A percentile compares a stretch with the other conserved stretches of the same genome.
phyloP scores from a whole-genome alignment of 2,797 vertebrate genomes.

The Rousettus madagascariensis region DNA sequence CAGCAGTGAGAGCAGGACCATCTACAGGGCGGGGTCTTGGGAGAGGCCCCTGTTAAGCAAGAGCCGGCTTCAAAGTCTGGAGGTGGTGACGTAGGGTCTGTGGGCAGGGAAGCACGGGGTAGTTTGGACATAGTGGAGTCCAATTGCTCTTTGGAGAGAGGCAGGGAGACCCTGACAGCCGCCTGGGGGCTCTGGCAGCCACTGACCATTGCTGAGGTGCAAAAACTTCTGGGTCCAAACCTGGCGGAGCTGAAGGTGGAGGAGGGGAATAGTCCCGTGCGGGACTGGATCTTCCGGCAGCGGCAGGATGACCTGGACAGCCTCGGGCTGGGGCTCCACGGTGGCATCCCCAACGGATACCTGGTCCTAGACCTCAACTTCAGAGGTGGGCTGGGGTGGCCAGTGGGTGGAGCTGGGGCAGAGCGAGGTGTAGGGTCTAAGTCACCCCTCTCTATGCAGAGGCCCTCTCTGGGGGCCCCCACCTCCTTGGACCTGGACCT shows the following conservation, averaged over 20 bases:
- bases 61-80: neutral
- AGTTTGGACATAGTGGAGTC: neutral
- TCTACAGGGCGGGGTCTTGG: neutral
- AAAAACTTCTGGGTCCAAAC: slow-evolving; percentile 78
- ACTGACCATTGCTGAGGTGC: slow-evolving; percentile 72
- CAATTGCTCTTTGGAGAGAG: neutral
- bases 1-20: neutral
- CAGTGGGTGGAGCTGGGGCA: neutral
- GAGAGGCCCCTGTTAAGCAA: rapidly evolving
- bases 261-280: neutral
- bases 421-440: neutral
- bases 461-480: neutral
- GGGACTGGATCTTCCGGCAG: slow-evolving; percentile 76
- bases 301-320: slow-evolving; percentile 75
- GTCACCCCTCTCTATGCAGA: neutral
- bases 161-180: neutral
- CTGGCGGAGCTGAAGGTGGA: slow-evolving; percentile 16
- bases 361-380: slow-evolving; percentile 15
- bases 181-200: slow-evolving; percentile 56
- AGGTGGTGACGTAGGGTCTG: neutral
- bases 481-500: neutral
- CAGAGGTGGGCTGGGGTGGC: slow-evolving; percentile 24
- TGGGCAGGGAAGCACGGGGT: neutral
- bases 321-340: slow-evolving; percentile 64
- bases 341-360: slow-evolving; percentile 81